Percentiles rank a stretch among this genome's conserved stretches.
phyloP scores from a whole-genome alignment of 2,113 vertebrate species.

The Myrmecophaga tridactyla region DNA sequence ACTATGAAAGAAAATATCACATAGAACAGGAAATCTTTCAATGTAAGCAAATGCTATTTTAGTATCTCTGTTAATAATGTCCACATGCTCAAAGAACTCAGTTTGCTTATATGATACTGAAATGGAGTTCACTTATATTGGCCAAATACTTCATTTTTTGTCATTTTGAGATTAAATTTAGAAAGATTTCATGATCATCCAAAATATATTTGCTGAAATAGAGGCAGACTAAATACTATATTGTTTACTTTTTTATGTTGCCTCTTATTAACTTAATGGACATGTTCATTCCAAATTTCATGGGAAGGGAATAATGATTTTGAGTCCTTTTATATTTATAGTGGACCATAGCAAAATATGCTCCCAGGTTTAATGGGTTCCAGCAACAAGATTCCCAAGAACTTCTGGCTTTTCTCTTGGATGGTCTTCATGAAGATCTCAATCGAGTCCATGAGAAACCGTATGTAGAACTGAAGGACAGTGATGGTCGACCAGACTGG shows the following conservation, averaged over 20 bases:
- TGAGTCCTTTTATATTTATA: conserved; percentile 71
- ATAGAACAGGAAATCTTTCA: conserved; percentile 2
- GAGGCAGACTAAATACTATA: neutral
- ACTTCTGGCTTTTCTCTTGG: conserved; percentile 96
- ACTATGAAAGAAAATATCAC: conserved; percentile 12
- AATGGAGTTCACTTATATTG: neutral
- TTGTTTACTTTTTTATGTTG: neutral
- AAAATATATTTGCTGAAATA: conserved; percentile 52
- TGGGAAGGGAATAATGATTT: neutral
- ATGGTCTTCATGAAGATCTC: conserved; percentile 98
- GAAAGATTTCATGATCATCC: conserved; percentile 23
- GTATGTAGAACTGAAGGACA: conserved; percentile 98
- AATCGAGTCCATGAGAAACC: conserved; percentile 98
- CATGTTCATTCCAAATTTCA: conserved; percentile 35
- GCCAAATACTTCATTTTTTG: neutral
- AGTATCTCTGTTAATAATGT: conserved; percentile 42
- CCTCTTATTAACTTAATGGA: conserved; percentile 2
- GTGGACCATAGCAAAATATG: conserved; percentile 99
- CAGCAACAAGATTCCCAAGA: conserved; percentile 99
- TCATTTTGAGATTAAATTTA: conserved; percentile 47
- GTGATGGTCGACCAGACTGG: conserved; percentile 95
- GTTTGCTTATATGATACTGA: conserved; percentile 26
- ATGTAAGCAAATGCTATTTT: conserved; percentile 28
- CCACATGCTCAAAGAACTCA: neutral
- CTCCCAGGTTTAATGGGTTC: conserved; percentile 98